phyloP scores from a whole-genome alignment of 2,797 vertebrate species.

The Nothura maculosa region DNA sequence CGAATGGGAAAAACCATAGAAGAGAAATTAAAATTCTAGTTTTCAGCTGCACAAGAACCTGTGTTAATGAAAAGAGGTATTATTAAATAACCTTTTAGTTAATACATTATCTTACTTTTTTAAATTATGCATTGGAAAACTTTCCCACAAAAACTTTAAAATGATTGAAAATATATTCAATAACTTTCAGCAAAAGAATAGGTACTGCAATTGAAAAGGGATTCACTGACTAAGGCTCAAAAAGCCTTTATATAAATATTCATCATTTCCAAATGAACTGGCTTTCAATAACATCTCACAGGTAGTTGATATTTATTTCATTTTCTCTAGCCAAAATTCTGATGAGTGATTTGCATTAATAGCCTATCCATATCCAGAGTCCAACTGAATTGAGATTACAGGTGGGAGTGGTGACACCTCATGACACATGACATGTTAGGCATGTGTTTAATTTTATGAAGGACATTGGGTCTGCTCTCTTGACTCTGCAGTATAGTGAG shows the following conservation, averaged over 20 bases:
- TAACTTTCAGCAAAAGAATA: conserved; percentile 30
- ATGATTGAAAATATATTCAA: conserved; percentile 50
- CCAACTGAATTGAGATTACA: neutral
- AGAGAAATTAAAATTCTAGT: conserved; percentile 49
- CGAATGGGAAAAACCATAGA: conserved; percentile 67
- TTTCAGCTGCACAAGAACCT: conserved; percentile 29
- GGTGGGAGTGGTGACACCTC: too few species aligned
- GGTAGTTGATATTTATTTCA: neutral
- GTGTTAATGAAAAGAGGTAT: conserved; percentile 25
- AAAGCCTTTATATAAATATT: neutral
- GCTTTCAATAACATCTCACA: neutral
- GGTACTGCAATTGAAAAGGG: conserved; percentile 6
- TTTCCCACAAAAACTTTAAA: conserved; percentile 50
- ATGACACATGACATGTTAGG: neutral
- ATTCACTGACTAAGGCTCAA: neutral
- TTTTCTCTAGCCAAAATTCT: neutral
- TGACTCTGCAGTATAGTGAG: neutral
- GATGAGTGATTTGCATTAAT: neutral
- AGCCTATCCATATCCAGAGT: neutral
- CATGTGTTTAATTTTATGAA: neutral
- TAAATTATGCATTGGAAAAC: conserved; percentile 58
- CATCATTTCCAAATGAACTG: neutral
- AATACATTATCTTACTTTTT: neutral
- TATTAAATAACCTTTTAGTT: conserved; percentile 58
- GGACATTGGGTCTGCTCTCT: neutral